Evolutionary conservation across 2,888 invertebrate genomes (phyloP), one percentile per base, ranked within the genome.

Genomic region (Tubiluchus corallicola): DNA sequence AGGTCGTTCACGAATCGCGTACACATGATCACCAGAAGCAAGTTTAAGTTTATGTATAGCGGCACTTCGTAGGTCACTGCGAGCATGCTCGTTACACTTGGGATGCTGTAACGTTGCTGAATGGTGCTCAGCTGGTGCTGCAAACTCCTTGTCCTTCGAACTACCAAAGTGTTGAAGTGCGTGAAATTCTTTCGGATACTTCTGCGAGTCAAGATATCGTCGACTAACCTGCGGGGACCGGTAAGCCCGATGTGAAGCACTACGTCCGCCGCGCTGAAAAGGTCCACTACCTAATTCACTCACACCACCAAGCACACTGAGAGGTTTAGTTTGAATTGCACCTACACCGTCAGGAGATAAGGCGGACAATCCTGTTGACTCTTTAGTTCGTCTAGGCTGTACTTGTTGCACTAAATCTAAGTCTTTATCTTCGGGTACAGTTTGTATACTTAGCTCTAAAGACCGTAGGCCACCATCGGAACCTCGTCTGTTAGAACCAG

Each of bases 91-190:
- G 29, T n/a, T 29, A n/a, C 29, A 29, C 29, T 29, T 29, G 9
- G 29, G 29, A 29, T 29, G 29, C 29, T 29, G 29, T n/a, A 29
- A n/a, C 29, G 29, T 29, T n/a, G 29, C 29, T n/a, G 29, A 29
- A 29, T 29, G 29, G 9, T 29, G 9, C 9, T 9, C 29, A n/a
- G 29, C 9, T n/a, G 29, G n/a, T n/a, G 29, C 29, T n/a, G 29
- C 29, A 9, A 29, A 9, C 29, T 9, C 9, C 29, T 9, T n/a
- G 9, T 9, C 29, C 29, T 9, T n/a, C 9, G 9, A 9, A n/a
- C 29, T n/a, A n/a, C 29, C 29, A n/a, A 9, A 29, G n/a, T 29
- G 29, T n/a, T 29, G 29, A 9, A 29, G 29, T n/a, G 29, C 29
- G 29, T 29, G 29, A n/a, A 29, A 29, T n/a, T 29, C 29, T n/a